Evolutionary conservation across 2,888 invertebrate species (phyloP).

Genomic region (Parnassius apollo): DNA sequence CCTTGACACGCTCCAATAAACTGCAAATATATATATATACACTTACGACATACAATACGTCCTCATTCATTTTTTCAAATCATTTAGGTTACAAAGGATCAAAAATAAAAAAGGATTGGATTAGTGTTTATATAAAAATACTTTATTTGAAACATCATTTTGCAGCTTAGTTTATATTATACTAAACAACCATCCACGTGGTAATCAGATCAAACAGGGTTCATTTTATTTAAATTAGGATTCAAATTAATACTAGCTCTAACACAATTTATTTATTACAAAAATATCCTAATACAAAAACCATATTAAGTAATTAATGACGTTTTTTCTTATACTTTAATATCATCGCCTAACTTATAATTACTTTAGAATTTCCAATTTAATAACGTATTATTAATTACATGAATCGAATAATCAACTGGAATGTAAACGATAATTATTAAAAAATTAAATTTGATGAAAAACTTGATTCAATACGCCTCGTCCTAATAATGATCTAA

Average conservation of each 20-base stretch:
- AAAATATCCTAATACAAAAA: neutral
- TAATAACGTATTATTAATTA: neutral
- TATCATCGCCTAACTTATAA: neutral
- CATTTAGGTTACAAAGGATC: too few species aligned
- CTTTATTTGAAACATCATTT: conserved; percentile 29
- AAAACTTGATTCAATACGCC: too few species aligned
- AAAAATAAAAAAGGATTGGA: conserved; percentile 9
- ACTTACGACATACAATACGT: too few species aligned
- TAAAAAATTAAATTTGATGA: too few species aligned
- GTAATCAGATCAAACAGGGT: neutral
- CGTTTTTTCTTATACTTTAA: neutral
- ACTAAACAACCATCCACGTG: conserved; percentile 1
- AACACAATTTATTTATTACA: conserved; percentile 3
- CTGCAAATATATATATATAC: conserved; percentile 50
- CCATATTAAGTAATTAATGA: neutral
- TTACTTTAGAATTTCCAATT: neutral
- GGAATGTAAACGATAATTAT: neutral
- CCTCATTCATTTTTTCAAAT: too few species aligned
- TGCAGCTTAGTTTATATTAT: neutral
- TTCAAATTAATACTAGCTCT: neutral
- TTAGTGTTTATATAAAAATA: conserved; percentile 28
- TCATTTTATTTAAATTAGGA: neutral
- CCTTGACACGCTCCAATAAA: conserved; percentile 59
- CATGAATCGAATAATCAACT: neutral
- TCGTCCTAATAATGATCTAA: too few species aligned